These are phyloP conservation scores for Thelaira solivaga DNA, from an alignment of 2,888 invertebrate genomes.

Conservation along the genomic window DNA sequence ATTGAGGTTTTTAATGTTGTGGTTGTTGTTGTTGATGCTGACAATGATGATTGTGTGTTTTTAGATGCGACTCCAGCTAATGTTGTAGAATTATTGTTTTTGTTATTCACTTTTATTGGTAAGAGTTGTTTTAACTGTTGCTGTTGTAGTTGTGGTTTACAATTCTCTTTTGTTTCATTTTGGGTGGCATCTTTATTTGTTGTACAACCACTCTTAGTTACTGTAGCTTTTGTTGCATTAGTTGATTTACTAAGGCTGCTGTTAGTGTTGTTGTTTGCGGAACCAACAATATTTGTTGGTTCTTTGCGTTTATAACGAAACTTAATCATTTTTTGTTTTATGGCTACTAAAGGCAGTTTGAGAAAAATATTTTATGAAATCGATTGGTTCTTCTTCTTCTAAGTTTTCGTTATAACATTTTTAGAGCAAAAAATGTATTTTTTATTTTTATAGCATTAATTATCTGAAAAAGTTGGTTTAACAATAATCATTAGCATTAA, in stretches of 20 bases:
- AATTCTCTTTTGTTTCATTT: slow-evolving; percentile 60
- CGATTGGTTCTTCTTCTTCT: too few relatives aligned
- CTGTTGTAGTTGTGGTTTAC: slow-evolving; percentile 36
- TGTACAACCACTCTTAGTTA: slow-evolving; percentile 29
- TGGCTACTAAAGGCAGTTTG: slow-evolving; percentile 52
- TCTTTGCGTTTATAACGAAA: slow-evolving; percentile 83
- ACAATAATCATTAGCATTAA: not conserved
- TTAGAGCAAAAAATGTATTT: not conserved
- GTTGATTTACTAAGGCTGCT: slow-evolving; percentile 15
- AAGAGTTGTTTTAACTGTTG: slow-evolving; percentile 36
- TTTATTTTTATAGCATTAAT: not conserved
- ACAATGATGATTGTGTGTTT: slow-evolving; percentile 4
- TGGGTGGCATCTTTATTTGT: slow-evolving; percentile 39
- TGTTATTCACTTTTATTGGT: slow-evolving; percentile 12
- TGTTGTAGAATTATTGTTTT: not conserved
- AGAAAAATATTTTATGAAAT: not conserved
- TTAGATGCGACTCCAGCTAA: slow-evolving; percentile 1
- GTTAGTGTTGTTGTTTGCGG: slow-evolving; percentile 20
- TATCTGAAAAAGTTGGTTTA: not conserved
- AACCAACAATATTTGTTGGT: slow-evolving; percentile 70
- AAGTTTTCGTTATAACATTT: slow-evolving; percentile 30
- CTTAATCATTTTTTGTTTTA: slow-evolving; percentile 80
- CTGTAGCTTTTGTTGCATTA: slow-evolving; percentile 39
- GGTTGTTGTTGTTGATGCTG: slow-evolving; percentile 5
- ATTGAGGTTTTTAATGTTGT: slow-evolving; percentile 39